Evolutionary conservation across 2,113 vertebrate species (phyloP).

Genomic region (Engraulis encrasicolus): DNA sequence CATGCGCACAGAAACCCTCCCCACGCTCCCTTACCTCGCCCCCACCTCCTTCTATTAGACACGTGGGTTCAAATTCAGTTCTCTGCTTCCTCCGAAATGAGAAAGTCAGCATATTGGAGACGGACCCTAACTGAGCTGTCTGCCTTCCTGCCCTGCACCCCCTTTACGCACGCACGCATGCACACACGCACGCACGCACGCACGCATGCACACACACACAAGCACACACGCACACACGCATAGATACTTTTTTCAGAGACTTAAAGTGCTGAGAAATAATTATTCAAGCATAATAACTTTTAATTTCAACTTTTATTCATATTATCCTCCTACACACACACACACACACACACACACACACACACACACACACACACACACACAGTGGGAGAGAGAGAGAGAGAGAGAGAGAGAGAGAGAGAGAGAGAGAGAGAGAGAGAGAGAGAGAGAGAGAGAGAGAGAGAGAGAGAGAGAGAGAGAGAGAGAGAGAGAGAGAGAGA

Average conservation of each 20-base stretch:
- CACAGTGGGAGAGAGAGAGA: too few species aligned
- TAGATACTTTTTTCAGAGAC: background rate
- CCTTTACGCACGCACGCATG: too few species aligned
- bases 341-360: too few species aligned
- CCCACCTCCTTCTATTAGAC: slow-evolving; percentile 39
- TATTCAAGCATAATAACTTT: background rate
- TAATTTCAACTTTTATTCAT: background rate
- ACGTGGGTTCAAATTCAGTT: slow-evolving; percentile 62
- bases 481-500: too few species aligned
- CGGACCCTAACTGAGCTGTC: slow-evolving; percentile 29
- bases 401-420: too few species aligned
- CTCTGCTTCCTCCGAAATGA: slow-evolving; percentile 50
- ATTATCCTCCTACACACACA: background rate
- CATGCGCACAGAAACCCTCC: slow-evolving; percentile 45
- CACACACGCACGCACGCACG: too few species aligned
- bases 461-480: too few species aligned
- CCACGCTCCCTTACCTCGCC: background rate
- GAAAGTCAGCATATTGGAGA: slow-evolving; percentile 58
- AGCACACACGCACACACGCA: too few species aligned
- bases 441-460: too few species aligned
- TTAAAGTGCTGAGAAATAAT: background rate
- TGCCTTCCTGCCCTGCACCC: background rate
- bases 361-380: too few species aligned
- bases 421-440: too few species aligned
- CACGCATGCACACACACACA: too few species aligned